Conservation (phyloP, 2,888 invertebrate species). For the Drosophila conformis region DNA sequence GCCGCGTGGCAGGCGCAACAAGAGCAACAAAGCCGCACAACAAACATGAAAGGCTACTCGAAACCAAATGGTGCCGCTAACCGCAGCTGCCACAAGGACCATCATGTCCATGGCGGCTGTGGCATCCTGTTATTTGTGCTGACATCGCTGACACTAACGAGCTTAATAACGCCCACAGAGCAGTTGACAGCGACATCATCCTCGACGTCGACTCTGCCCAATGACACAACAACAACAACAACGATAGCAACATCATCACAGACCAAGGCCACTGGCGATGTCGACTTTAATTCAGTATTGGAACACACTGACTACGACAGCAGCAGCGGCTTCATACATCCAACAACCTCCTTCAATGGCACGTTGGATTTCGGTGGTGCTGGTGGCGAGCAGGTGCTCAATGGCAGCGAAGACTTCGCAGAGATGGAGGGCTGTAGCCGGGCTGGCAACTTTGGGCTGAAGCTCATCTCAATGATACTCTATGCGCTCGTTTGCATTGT, state of each 20-base stretch:
- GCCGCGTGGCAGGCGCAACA: constrained; percentile 10
- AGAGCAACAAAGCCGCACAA: constrained; percentile 36
- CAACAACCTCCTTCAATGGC: constrained; percentile 53
- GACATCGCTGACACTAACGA: constrained; percentile 79
- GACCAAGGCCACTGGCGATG: constrained; percentile 30
- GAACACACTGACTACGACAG: constrained; percentile 58
- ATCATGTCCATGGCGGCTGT: constrained; percentile 56
- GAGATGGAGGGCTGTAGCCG: constrained; percentile 84
- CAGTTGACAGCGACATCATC: constrained; percentile 60
- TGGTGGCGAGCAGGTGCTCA: constrained; percentile 21
- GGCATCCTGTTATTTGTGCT: constrained; percentile 74
- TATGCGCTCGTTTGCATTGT: constrained; percentile 94
- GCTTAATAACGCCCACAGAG: constrained; percentile 79
- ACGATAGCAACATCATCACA: constrained; percentile 23
- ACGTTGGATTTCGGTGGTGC: constrained; percentile 35
- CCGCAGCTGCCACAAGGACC: constrained; percentile 62
- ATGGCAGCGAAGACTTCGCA: constrained; percentile 47
- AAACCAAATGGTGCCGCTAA: constrained; percentile 69
- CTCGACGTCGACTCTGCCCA: constrained; percentile 27
- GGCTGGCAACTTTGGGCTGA: constrained; percentile 86
- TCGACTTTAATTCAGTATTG: constrained; percentile 36
- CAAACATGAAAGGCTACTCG: constrained; percentile 70
- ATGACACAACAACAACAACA: constrained; percentile 32
- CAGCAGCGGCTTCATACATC: constrained; percentile 24
- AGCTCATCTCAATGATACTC: constrained; percentile 89